Base-by-base conservation (phyloP, 2,797 vertebrate genomes). In the Eulemur coronatus region DNA sequence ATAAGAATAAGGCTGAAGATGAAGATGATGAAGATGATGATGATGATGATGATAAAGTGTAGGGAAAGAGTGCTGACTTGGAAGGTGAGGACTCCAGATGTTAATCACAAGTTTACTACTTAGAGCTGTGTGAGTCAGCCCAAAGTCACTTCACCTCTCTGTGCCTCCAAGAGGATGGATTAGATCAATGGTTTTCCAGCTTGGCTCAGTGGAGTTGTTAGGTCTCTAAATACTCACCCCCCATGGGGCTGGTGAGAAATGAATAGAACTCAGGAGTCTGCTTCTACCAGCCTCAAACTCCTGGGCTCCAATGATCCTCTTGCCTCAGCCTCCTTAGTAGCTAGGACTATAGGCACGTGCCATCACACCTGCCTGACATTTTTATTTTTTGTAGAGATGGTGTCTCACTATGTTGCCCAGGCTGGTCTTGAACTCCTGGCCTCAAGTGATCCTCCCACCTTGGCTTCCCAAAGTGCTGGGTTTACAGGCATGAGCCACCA, bases 51-150 rank as follows among this genome's bases (percentile, higher is more conserved):
- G 52, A 55, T 17, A 38, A 50, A 43, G 14, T 13, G 1, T 7
- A 46, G 59, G 57, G 9, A 28, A 55, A 24, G 11, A 2, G 6
- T 5, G 6, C 13, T 35, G 30, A 65, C 46, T 11, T 63, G 33
- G 28, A 50, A 11, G 38, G 43, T 13, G 10, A 87, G 20, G 5
- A 4, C 6, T 35, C 12, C 6, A 8, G 1, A 8, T 22, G 0
- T 3, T 28, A 24, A 18, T 10, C 63, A 78, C 78, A 73, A 52
- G 20, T 38, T 7, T 17, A 6, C 55, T 41, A 22, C 75, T 9
- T 8, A 41, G 0, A 30, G 70, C 63, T 59, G 22, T 63, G 61
- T 72, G 81, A 52, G 57, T 59, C 12, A 8, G 14, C 28, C 17
- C 3, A 33, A 11, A 4, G 35, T 59, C 30, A 2, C n/a, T 12